Evolutionary conservation across 2,888 invertebrate genomes (phyloP), one percentile per base, ranked within the genome.

Genomic region (Drosophila glabriapex): DNA sequence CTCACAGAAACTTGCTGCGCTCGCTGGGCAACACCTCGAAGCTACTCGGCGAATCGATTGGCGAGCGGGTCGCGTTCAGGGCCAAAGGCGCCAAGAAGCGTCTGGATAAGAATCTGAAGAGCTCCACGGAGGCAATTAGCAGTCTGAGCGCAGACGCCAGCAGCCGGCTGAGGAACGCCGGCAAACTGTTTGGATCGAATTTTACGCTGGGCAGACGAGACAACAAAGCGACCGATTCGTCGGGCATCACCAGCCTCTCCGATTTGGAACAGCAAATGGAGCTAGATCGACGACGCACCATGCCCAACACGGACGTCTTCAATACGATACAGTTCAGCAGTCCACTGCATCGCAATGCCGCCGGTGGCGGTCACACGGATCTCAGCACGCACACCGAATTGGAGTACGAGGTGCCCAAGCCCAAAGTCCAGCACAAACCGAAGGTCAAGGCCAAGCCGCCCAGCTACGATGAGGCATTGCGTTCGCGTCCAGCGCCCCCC

Each of bases 21-120:
- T 92, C 93, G 2, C 75, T 93, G 76, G 93, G 93, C 39, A 89
- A 82, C 49, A 93, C 94, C 4, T 93, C 93, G 6, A 93, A 92
- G 70, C 78, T 92, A 25, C 81, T 93, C 19, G 91, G 92, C 55
- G 93, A 93, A 83, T 91, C 94, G 4, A 92, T 93, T 64, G 89
- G 92, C 6, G 93, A 94, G 75, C 91, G 93, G 9, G 90, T 93
- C n/a, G 90, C 91, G 7, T 80, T 86, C 66, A 92, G 89, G 67
- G 93, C 93, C 3, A 93, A 92, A 71, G 93, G 91, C 14, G 93
- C 93, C 28, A 93, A 91, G 76, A 91, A 92, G 66, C 92, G 92
- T n/a, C 67, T 93, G 33, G 93, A 93, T 66, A 92, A 91, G 78
- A 93, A 93, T 70, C 79, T 93, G 0, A 93, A 93, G 79, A 90